A percentile compares a stretch with the other conserved stretches of the same genome.
phyloP scores from a whole-genome alignment of 1,140 invertebrate species.

The Bactericera cockerelli region DNA sequence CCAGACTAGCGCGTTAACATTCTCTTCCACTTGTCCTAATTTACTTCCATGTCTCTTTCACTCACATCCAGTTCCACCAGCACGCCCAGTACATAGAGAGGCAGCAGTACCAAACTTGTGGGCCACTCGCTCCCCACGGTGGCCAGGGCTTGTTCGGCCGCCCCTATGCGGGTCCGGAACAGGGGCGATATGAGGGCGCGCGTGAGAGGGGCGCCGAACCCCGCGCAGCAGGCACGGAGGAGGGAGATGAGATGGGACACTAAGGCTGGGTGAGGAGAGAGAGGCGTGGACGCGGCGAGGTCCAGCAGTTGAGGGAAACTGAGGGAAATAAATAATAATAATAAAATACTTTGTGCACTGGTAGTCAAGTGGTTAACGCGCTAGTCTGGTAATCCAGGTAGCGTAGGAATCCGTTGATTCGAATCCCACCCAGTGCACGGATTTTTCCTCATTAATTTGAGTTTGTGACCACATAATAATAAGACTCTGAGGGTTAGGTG shows the following conservation, averaged over 20 bases:
- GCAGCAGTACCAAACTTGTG: constrained; percentile 36
- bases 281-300: not conserved
- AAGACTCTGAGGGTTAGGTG: too few species aligned
- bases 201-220: constrained; percentile 35
- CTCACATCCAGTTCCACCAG: constrained; percentile 25
- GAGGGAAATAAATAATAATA: constrained; percentile 26
- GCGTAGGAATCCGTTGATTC: constrained; percentile 23
- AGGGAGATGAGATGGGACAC: constrained; percentile 17
- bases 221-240: constrained; percentile 28
- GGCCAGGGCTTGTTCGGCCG: constrained; percentile 28
- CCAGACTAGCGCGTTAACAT: too few species aligned
- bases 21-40: too few species aligned
- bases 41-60: too few species aligned
- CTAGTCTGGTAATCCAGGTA: too few species aligned
- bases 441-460: too few species aligned
- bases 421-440: too few species aligned
- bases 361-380: too few species aligned
- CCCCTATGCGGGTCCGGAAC: constrained; percentile 33
- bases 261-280: constrained; percentile 27
- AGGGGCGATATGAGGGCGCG: constrained; percentile 28
- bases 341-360: too few species aligned
- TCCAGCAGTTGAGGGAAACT: not conserved
- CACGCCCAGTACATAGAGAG: constrained; percentile 38
- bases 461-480: too few species aligned
- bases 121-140: constrained; percentile 26